Conservation (phyloP, 2,888 invertebrate species). For the Lepidocyrtoides sp. region DNA sequence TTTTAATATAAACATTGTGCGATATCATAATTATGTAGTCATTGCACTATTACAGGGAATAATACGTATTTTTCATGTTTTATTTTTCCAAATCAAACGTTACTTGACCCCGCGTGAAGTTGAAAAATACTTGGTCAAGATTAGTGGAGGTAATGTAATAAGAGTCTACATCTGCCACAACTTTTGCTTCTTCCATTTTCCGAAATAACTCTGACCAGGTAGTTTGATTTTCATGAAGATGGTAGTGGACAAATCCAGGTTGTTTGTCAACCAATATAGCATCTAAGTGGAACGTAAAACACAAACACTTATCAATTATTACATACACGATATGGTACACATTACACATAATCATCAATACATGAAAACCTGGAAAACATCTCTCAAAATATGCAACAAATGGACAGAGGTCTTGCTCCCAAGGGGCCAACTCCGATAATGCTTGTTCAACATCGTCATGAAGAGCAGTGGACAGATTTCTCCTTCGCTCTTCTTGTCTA, state of each 20-base stretch:
- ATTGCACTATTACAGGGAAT: too few species aligned
- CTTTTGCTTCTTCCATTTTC: slow-evolving; percentile 75
- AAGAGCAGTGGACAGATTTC: background rate
- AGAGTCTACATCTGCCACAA: slow-evolving; percentile 59
- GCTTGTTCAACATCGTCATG: slow-evolving; percentile 31
- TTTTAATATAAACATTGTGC: too few species aligned
- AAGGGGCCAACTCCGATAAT: slow-evolving; percentile 47
- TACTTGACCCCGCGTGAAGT: slow-evolving; percentile 73
- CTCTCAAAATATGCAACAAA: slow-evolving; percentile 71
- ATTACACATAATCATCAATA: background rate
- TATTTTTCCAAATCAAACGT: slow-evolving; percentile 24
- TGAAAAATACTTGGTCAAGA: slow-evolving; percentile 77
- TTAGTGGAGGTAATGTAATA: slow-evolving; percentile 72
- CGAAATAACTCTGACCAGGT: slow-evolving; percentile 58
- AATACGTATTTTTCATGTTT: too few species aligned
- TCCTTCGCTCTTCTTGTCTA: background rate
- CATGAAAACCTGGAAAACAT: slow-evolving; percentile 63
- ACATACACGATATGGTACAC: too few species aligned
- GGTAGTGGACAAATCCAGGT: slow-evolving; percentile 78
- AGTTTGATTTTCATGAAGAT: slow-evolving; percentile 34
- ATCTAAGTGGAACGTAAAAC: too few species aligned
- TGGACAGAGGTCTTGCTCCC: slow-evolving; percentile 77
- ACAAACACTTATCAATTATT: too few species aligned
- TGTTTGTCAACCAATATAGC: slow-evolving; percentile 75
- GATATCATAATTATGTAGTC: too few species aligned